phyloP scores from a whole-genome alignment of 2,797 vertebrate species.

The Rallus crepitans region DNA sequence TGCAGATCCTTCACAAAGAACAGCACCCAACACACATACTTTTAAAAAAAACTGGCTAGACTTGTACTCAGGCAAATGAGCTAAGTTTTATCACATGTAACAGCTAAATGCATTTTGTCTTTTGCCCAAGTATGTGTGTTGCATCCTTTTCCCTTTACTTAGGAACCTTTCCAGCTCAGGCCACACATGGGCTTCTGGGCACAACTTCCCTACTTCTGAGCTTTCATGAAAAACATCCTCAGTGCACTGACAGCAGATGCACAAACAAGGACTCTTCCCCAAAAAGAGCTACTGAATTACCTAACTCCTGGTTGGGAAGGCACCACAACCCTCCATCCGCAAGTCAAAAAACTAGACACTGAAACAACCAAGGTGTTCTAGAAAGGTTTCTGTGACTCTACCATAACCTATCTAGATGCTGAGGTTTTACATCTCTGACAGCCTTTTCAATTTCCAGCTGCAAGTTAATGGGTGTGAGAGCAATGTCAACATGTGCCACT shows the following conservation, averaged over 20 bases:
- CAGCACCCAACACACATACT: background rate
- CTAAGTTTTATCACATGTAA: background rate
- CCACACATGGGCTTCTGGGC: background rate
- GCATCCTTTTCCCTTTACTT: background rate
- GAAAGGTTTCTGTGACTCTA: background rate
- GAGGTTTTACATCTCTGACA: background rate
- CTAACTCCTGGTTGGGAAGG: background rate
- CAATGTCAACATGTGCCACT: constrained; percentile 8
- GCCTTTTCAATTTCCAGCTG: background rate
- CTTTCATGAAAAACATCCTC: background rate
- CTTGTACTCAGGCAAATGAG: background rate
- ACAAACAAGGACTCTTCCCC: background rate
- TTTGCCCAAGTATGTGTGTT: background rate
- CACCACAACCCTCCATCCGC: background rate
- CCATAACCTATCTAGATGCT: background rate
- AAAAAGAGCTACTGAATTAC: background rate
- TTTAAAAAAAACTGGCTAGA: background rate
- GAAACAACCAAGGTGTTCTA: background rate
- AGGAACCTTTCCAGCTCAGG: background rate
- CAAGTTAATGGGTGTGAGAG: constrained; percentile 39
- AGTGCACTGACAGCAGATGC: background rate
- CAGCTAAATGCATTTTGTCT: background rate
- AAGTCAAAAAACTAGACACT: background rate
- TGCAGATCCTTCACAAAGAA: background rate
- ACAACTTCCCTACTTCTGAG: background rate